phyloP scores from a whole-genome alignment of 2,888 invertebrate genomes.

The Rugalucina vietnamica region DNA sequence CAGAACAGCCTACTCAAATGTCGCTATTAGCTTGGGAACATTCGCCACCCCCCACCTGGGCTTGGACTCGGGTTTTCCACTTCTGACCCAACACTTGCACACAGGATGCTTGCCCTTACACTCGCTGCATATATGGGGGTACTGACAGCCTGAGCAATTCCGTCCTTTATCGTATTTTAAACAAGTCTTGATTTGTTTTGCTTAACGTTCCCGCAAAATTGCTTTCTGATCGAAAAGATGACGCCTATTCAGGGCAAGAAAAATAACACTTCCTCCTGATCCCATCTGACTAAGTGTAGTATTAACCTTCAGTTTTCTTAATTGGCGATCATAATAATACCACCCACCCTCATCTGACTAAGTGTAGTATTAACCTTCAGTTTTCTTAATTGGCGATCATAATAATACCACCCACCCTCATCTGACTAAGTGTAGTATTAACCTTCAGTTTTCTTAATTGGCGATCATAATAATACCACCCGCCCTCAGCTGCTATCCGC shows the following conservation, averaged over 20 bases:
- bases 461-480: background rate
- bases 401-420: too few species aligned
- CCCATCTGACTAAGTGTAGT: too few species aligned
- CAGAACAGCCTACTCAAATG: too few species aligned
- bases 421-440: background rate
- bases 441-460: background rate
- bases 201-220: background rate
- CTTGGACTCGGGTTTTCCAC: background rate
- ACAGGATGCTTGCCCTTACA: background rate
- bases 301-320: too few species aligned
- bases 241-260: background rate
- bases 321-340: too few species aligned
- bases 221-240: slow-evolving; percentile 1
- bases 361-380: too few species aligned
- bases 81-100: background rate
- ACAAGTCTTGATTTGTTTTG: background rate
- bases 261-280: background rate
- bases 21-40: too few species aligned
- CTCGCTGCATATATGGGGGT: background rate
- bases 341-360: too few species aligned
- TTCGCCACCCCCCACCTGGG: background rate
- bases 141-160: background rate
- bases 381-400: too few species aligned
- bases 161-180: background rate
- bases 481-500: background rate